Evolutionary conservation across 23 tunicate species (phyloP).

Genomic region (Ascidia mentula): DNA sequence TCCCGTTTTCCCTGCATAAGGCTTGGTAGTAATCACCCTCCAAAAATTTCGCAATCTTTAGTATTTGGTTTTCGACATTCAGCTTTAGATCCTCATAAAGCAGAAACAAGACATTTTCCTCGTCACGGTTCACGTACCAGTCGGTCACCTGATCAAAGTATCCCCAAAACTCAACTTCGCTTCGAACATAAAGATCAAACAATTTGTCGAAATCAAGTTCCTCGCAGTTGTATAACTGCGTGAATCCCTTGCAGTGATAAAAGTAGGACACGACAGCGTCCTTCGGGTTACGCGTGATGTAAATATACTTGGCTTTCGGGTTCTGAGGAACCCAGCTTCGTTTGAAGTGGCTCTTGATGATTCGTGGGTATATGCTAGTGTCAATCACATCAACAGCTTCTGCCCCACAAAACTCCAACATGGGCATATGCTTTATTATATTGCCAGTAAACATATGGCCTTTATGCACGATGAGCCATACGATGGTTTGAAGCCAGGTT

Average conservation of each 20-base stretch:
- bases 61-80: slow-evolving; percentile 14
- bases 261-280: slow-evolving; percentile 33
- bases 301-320: slow-evolving; percentile 41
- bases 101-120: slow-evolving; percentile 39
- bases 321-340: slow-evolving; percentile 30
- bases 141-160: slow-evolving; percentile 37
- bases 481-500: slow-evolving; percentile 74
- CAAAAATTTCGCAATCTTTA: slow-evolving; percentile 49
- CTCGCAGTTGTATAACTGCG: neutral
- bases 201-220: slow-evolving; percentile 20
- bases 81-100: slow-evolving; percentile 46
- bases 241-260: slow-evolving; percentile 29
- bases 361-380: slow-evolving; percentile 30
- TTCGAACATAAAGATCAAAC: slow-evolving; percentile 20
- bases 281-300: slow-evolving; percentile 47
- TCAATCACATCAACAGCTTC: slow-evolving; percentile 21
- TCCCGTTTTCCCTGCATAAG: slow-evolving; percentile 4
- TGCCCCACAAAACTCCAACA: slow-evolving; percentile 68
- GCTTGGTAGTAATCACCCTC: slow-evolving; percentile 28
- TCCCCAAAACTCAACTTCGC: slow-evolving; percentile 15
- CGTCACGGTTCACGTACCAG: slow-evolving; percentile 35
- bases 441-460: slow-evolving; percentile 23
- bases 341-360: slow-evolving; percentile 33
- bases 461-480: slow-evolving; percentile 57
- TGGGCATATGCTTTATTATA: slow-evolving; percentile 41